Conservation (phyloP, 2,113 vertebrate species). For the Trochalopteron elliotii region DNA sequence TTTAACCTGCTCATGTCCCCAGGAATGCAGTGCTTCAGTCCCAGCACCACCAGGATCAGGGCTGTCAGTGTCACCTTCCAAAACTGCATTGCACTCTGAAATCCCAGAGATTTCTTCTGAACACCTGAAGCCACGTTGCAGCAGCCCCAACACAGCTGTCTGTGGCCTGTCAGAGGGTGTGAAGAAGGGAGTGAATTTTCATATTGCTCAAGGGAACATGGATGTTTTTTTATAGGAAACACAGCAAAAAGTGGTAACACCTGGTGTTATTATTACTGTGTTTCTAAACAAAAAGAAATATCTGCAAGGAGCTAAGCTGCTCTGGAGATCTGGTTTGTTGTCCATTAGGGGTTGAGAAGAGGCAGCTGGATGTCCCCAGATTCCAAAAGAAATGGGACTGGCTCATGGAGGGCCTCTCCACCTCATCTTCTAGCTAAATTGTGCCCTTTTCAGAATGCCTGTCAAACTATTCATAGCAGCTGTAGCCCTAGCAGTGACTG, state of each 20-base stretch:
- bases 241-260: not conserved
- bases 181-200: not conserved
- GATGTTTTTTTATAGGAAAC: not conserved
- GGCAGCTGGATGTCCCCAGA: not conserved
- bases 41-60: not conserved
- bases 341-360: not conserved
- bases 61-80: not conserved
- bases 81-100: not conserved
- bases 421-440: not conserved
- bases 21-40: not conserved
- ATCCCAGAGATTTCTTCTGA: not conserved
- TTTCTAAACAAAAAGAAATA: not conserved
- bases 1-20: not conserved
- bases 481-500: not conserved
- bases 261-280: not conserved
- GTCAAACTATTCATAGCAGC: not conserved
- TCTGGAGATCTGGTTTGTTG: not conserved
- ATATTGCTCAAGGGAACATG: not conserved
- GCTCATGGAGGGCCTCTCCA: not conserved
- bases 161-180: not conserved
- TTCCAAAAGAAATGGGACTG: not conserved
- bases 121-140: not conserved
- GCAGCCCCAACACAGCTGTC: not conserved
- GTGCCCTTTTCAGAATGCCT: not conserved
- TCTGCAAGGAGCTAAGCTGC: not conserved